These are phyloP conservation scores for Umimayanthus chanpuru DNA, from an alignment of 92 coral and sea anemone genomes.

Conservation along the genomic window DNA sequence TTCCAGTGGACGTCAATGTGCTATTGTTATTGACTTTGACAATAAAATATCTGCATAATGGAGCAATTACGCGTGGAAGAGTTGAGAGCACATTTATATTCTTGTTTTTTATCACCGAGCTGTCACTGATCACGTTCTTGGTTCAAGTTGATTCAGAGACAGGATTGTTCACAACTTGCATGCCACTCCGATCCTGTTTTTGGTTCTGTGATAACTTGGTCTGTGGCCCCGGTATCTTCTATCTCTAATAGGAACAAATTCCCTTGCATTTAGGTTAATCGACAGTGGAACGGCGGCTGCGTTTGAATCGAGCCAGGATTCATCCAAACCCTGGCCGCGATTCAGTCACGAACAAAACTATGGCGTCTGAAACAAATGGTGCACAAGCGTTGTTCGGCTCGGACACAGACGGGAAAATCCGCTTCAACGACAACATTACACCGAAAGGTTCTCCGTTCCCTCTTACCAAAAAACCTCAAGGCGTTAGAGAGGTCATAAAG, in stretches of 20 bases:
- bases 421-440: slow-evolving; percentile 3
- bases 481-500: slow-evolving; percentile 39
- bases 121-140: background rate
- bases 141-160: background rate
- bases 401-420: slow-evolving; percentile 11
- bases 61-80: background rate
- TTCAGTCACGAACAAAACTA: background rate
- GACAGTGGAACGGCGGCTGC: background rate
- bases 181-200: background rate
- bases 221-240: background rate
- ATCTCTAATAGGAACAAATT: background rate
- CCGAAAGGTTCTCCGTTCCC: slow-evolving; percentile 23
- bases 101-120: background rate
- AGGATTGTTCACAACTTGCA: background rate
- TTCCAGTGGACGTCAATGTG: background rate
- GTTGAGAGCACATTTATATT: background rate
- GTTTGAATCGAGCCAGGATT: background rate
- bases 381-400: background rate
- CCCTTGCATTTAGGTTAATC: background rate
- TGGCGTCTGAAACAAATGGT: slow-evolving; percentile 26
- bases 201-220: background rate
- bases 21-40: background rate
- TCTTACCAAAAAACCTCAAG: slow-evolving; percentile 22
- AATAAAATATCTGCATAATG: background rate
- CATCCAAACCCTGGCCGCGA: background rate